Evolutionary conservation across 2,113 vertebrate species (phyloP).

Genomic region (Orycteropus afer): DNA sequence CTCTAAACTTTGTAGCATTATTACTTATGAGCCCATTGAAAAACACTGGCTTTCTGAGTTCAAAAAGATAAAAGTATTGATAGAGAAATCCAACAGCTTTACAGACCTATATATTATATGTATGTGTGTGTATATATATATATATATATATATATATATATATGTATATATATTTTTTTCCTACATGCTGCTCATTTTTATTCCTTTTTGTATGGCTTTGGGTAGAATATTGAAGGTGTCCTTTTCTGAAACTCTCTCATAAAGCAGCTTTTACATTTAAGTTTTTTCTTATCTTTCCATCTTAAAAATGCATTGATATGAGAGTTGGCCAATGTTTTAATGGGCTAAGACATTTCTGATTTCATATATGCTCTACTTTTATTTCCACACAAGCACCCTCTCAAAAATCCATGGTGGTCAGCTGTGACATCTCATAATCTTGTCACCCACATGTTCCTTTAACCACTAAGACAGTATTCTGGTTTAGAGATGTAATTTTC

Average conservation of each 20-base stretch:
- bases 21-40: not conserved
- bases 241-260: conserved; percentile 30
- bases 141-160: too few relatives aligned
- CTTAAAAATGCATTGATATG: not conserved
- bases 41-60: not conserved
- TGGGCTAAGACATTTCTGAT: not conserved
- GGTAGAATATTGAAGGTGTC: conserved; percentile 31
- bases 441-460: not conserved
- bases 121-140: too few relatives aligned
- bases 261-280: conserved; percentile 37
- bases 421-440: not conserved
- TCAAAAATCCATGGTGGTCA: not conserved
- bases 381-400: not conserved
- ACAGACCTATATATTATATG: too few relatives aligned
- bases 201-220: conserved; percentile 34
- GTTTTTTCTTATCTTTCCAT: not conserved
- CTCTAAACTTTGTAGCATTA: not conserved
- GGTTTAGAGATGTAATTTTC: not conserved
- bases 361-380: not conserved
- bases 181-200: not conserved
- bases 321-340: not conserved
- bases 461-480: not conserved
- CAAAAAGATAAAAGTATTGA: not conserved
- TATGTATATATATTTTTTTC: too few relatives aligned
- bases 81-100: not conserved